These are phyloP conservation scores for Kryphioiulus occultus DNA, from an alignment of 2,888 invertebrate genomes.

Conservation along the genomic window DNA sequence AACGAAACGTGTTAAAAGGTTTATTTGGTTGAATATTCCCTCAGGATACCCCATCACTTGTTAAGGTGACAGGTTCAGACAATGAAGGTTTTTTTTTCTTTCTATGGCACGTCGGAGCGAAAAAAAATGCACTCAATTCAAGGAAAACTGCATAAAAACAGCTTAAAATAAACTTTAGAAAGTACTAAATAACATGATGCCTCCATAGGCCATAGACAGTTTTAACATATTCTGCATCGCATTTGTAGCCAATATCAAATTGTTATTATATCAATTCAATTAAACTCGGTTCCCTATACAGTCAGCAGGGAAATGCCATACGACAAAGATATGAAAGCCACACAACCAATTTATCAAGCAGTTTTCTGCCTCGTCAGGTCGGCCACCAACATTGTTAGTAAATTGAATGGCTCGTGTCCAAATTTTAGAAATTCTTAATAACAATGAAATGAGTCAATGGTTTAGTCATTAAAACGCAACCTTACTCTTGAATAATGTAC, in stretches of 20 bases:
- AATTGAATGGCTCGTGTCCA: too few species aligned
- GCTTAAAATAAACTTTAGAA: neutral
- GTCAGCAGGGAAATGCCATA: too few species aligned
- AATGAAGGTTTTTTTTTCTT: neutral
- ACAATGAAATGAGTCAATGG: too few species aligned
- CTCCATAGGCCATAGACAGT: neutral
- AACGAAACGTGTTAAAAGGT: neutral
- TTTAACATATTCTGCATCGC: neutral
- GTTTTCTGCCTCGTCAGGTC: too few species aligned
- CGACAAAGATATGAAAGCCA: too few species aligned
- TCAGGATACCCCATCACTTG: neutral
- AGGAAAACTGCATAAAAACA: neutral
- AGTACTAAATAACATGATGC: neutral
- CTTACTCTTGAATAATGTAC: too few species aligned
- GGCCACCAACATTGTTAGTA: too few species aligned
- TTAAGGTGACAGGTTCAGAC: neutral
- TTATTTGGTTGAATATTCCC: neutral
- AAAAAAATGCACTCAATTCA: neutral
- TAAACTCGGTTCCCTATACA: too few species aligned
- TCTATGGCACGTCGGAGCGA: neutral
- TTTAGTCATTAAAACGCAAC: too few species aligned
- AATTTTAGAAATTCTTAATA: too few species aligned
- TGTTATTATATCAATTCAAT: neutral
- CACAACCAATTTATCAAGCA: too few species aligned
- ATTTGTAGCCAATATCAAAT: neutral